phyloP scores from a whole-genome alignment of 1,140 invertebrate species.

The Cataglyphis hispanica region DNA sequence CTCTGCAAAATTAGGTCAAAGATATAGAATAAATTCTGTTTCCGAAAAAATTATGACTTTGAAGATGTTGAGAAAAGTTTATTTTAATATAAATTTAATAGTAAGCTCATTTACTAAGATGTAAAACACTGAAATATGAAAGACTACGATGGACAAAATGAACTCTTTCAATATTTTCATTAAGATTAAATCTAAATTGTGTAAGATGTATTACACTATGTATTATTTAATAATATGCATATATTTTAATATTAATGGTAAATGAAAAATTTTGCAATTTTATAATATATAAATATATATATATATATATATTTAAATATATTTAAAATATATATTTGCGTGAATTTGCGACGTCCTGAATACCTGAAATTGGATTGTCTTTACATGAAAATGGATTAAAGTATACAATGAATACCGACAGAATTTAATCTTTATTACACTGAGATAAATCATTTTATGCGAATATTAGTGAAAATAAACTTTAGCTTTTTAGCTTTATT shows the following conservation, averaged over 20 bases:
- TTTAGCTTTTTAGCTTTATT: background rate
- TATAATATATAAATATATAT: too few species aligned
- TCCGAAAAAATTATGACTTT: background rate
- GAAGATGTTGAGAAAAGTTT: background rate
- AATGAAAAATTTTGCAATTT: background rate
- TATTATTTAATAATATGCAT: background rate
- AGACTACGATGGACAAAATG: background rate
- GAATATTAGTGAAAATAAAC: conserved; percentile 15
- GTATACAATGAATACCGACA: conserved; percentile 9
- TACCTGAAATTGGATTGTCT: background rate
- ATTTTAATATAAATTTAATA: background rate
- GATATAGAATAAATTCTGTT: background rate
- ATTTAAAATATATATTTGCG: conserved; percentile 8
- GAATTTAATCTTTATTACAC: conserved; percentile 2
- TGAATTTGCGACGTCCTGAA: background rate
- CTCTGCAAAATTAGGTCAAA: background rate
- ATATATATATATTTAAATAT: too few species aligned
- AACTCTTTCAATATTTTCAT: background rate
- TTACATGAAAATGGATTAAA: conserved; percentile 1
- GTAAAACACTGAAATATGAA: background rate
- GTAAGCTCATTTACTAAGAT: background rate
- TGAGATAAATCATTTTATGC: conserved; percentile 1
- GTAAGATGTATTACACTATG: background rate
- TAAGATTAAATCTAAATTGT: background rate
- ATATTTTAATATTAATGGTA: conserved; percentile 11